A percentile compares a stretch with the other conserved stretches of the same genome.
phyloP scores from a whole-genome alignment of 2,113 vertebrate species.

The human (Homo sapiens) region DNA sequence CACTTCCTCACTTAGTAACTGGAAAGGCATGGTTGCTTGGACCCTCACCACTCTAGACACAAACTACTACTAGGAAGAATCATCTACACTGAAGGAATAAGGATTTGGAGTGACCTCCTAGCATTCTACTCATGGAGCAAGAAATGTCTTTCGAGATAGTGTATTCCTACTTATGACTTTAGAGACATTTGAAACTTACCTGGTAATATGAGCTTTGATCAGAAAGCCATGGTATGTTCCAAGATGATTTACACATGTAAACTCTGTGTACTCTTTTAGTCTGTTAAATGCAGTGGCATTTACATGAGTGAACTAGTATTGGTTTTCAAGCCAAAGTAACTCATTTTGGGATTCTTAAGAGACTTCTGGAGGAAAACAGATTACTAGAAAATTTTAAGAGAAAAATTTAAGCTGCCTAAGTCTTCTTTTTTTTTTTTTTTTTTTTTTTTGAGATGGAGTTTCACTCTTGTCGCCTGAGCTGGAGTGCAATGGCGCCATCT shows the following conservation, averaged over 20 bases:
- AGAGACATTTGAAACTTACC: neutral
- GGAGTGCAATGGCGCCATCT: no score
- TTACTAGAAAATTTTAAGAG: neutral
- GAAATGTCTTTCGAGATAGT: neutral
- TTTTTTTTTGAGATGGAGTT: no score
- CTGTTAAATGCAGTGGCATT: neutral
- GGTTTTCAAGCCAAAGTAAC: neutral
- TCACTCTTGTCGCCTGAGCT: no score
- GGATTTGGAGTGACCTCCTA: neutral
- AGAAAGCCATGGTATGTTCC: neutral
- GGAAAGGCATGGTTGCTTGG: neutral
- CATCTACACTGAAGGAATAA: neutral
- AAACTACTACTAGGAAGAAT: neutral
- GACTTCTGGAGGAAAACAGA: neutral
- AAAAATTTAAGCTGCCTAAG: neutral
- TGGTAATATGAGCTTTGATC: neutral
- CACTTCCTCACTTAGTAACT: neutral
- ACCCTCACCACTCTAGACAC: neutral
- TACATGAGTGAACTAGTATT: neutral
- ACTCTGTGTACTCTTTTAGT: neutral
- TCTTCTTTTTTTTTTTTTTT: neutral
- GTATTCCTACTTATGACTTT: neutral
- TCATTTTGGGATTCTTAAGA: neutral
- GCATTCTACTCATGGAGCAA: neutral
- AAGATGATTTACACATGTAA: neutral